These are phyloP conservation scores for Plodia interpunctella DNA, from an alignment of 1,140 invertebrate genomes.

Conservation along the genomic window DNA sequence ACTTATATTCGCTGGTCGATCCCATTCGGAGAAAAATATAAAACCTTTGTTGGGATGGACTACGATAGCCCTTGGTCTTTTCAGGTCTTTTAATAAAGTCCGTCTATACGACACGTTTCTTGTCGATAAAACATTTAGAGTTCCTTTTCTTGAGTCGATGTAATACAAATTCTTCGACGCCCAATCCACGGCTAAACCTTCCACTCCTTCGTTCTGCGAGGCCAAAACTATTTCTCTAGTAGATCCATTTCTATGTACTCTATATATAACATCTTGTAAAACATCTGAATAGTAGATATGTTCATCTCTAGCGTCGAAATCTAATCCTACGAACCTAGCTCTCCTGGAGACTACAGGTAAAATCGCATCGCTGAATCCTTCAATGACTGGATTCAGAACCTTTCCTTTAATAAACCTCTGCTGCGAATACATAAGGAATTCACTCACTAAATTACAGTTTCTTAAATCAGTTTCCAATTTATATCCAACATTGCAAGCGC, in stretches of 20 bases:
- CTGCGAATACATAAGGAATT: conserved; percentile 98
- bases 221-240: conserved; percentile 94
- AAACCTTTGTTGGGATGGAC: conserved; percentile 96
- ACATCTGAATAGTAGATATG: conserved; percentile 98
- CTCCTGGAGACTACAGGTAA: conserved; percentile 91
- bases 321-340: conserved; percentile 97
- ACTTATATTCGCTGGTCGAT: conserved; percentile 96
- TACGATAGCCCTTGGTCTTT: conserved; percentile 95
- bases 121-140: conserved; percentile 94
- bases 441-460: conserved; percentile 90
- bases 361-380: conserved; percentile 96
- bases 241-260: conserved; percentile 92
- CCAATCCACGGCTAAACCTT: conserved; percentile 98
- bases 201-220: conserved; percentile 97
- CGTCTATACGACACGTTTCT: conserved; percentile 89
- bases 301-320: conserved; percentile 94
- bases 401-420: conserved; percentile 98
- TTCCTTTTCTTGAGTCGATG: conserved; percentile 97
- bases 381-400: conserved; percentile 91
- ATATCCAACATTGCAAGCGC: conserved; percentile 96
- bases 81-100: conserved; percentile 91
- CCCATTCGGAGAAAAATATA: conserved; percentile 98
- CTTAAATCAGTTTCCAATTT: conserved; percentile 85
- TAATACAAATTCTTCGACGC: conserved; percentile 98
- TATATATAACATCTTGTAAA: conserved; percentile 96